These are phyloP conservation scores for Drosophila algonquin DNA, from an alignment of 2,888 invertebrate species.

Conservation along the genomic window DNA sequence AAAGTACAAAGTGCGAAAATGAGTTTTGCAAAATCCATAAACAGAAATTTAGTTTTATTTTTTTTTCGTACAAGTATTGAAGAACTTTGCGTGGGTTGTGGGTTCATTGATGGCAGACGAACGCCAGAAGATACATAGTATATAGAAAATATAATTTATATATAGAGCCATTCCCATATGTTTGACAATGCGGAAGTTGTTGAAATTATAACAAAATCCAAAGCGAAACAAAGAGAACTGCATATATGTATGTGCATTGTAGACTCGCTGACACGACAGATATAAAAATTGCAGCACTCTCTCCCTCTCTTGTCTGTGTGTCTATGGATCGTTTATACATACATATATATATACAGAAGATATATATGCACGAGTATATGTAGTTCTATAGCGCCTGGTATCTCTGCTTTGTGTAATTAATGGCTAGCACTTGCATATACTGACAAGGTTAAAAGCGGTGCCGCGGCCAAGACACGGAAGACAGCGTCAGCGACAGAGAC, in stretches of 20 bases:
- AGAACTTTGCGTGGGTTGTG: constrained; percentile 37
- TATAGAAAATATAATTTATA: constrained; percentile 7
- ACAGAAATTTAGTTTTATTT: constrained; percentile 10
- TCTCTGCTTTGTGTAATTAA: constrained; percentile 64
- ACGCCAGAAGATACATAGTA: constrained; percentile 42
- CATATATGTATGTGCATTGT: constrained; percentile 4
- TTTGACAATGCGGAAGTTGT: constrained; percentile 78
- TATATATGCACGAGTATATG: constrained; percentile 23
- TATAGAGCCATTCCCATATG: constrained; percentile 47
- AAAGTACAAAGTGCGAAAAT: constrained; percentile 24
- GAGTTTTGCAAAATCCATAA: constrained; percentile 7
- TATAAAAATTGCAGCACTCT: constrained; percentile 49
- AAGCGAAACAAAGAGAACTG: constrained; percentile 74
- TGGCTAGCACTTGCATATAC: constrained; percentile 59
- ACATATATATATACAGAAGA: constrained; percentile 24
- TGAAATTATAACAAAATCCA: constrained; percentile 73
- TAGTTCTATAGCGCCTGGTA: constrained; percentile 40
- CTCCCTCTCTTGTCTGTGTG: constrained; percentile 46
- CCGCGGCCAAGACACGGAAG: neutral
- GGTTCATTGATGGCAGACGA: constrained; percentile 71
- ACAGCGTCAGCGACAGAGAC: neutral
- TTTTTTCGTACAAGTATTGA: constrained; percentile 13
- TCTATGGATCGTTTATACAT: constrained; percentile 45
- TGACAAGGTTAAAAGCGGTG: constrained; percentile 47
- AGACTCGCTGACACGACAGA: constrained; percentile 19